Percentiles rank a stretch among this genome's conserved stretches.
These are phyloP conservation scores for Corydoras sp. DNA, from an alignment of 2,113 vertebrate genomes.

Conservation along the genomic window DNA sequence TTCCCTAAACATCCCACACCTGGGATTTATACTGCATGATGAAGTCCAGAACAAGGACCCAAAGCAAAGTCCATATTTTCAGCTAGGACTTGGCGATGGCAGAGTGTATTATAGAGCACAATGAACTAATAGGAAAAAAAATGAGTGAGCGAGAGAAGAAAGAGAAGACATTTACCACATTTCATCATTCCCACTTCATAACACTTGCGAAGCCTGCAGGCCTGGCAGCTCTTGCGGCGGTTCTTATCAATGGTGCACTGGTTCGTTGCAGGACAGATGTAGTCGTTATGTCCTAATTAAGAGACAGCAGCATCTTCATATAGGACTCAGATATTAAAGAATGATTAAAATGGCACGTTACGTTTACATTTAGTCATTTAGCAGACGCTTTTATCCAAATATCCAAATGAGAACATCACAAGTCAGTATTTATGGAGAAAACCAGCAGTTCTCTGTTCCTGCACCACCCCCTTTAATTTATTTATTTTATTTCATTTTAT, in stretches of 20 bases:
- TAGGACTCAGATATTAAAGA: background rate
- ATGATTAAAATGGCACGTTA: background rate
- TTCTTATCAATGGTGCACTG: conserved; percentile 98
- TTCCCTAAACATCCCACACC: no score
- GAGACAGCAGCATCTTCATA: background rate
- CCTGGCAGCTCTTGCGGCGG: conserved; percentile 95
- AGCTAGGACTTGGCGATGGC: conserved; percentile 1
- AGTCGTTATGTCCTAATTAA: conserved; percentile 86
- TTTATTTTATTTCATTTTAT: no score
- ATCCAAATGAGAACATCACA: no score
- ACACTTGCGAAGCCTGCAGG: conserved; percentile 91
- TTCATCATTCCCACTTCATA: conserved; percentile 98
- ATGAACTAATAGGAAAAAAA: background rate
- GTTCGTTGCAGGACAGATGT: conserved; percentile 97
- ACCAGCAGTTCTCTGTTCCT: no score
- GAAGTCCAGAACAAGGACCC: conserved; percentile 15
- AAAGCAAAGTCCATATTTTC: conserved; percentile 33
- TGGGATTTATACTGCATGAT: background rate
- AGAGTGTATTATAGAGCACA: background rate
- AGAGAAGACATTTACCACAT: conserved; percentile 71
- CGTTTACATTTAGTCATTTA: no score
- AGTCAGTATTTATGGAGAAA: no score
- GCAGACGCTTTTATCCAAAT: no score
- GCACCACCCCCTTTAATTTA: no score
- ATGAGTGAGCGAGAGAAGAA: background rate